Conservation (phyloP, 1,140 invertebrate genomes). For the Acyrthosiphon pisum region DNA sequence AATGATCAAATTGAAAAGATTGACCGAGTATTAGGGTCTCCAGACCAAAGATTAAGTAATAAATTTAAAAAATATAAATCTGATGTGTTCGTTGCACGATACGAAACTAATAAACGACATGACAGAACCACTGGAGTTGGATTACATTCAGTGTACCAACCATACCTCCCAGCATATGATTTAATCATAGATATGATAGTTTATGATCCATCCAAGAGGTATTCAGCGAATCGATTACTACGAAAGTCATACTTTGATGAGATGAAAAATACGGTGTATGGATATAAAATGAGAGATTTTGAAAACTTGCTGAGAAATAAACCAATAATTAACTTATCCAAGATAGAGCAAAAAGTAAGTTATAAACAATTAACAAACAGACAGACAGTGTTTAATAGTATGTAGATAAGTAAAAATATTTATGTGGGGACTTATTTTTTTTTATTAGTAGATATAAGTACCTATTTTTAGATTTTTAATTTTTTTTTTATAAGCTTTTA, state of each 20-base stretch:
- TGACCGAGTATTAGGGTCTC: slow-evolving; percentile 71
- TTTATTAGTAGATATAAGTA: too few species aligned
- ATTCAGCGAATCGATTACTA: slow-evolving; percentile 67
- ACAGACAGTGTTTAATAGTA: not conserved
- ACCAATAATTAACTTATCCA: not conserved
- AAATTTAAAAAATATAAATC: slow-evolving; percentile 66
- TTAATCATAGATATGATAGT: slow-evolving; percentile 69
- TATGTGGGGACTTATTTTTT: too few species aligned
- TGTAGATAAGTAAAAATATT: too few species aligned
- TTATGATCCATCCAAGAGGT: slow-evolving; percentile 72
- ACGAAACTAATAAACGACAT: not conserved
- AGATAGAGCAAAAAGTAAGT: not conserved
- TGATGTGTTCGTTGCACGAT: slow-evolving; percentile 62
- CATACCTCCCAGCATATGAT: slow-evolving; percentile 65
- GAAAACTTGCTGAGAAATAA: not conserved
- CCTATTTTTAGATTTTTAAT: too few species aligned
- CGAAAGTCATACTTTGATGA: slow-evolving; percentile 67
- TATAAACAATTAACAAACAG: too few species aligned
- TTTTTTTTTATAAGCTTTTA: too few species aligned
- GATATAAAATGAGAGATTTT: not conserved
- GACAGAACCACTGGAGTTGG: not conserved
- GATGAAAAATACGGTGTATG: not conserved
- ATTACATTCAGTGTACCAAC: not conserved
- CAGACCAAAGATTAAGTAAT: slow-evolving; percentile 66
- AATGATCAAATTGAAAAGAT: slow-evolving; percentile 74